Base-by-base conservation (phyloP, 1,140 invertebrate species). In the Philopotamus ludificatus region DNA sequence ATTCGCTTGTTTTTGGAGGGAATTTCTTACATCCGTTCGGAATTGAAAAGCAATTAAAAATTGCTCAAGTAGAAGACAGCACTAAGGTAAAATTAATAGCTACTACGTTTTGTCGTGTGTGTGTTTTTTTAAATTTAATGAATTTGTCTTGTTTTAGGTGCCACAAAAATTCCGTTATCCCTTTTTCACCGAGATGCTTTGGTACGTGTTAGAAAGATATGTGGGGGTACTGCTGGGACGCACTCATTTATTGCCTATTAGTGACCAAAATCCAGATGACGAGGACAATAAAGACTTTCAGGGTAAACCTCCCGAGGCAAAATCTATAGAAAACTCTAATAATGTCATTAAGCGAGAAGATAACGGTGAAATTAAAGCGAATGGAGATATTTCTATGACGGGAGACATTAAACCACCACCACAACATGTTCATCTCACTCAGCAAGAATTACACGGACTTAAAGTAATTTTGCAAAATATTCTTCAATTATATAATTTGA, bases 21-120 rank as follows among this genome's bases (percentile, higher is more conserved):
- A 99, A 99, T 79, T 99, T 99, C 79, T 81, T 99, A 8, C 96
- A 98, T 75, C 94, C 90, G 69, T 97, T 94, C 77, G 93, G 94
- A 21, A 86, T 93, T 61, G 89, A 91, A 58, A 92, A 91, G 72
- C 91, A 93, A 71, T 77, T 93, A 26, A 89, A 90, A 77, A 93
- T 96, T 4, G 91, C 93, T 1, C 90, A 94, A 78, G 91, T 98
- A 1, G 97, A 99, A 80, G 95, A 98, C 75, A 87, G 88, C 20
- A 97, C 94, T 10, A 92, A 94, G 83, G 91, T 89, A 74, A 26
- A 42, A 10, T 12, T 63, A n/a, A 9, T 53, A 22, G 15, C 15
- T 15, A 25, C 7, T 25, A 23, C 4, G 25, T 53, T 53, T 49
- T 49, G 20, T 20, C 15, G 8, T 49, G 7, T 49, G 8, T 49